Percentiles rank a stretch among this genome's conserved stretches.
Evolutionary conservation across 2,113 vertebrate genomes (phyloP).

Genomic region (Microtus richardsoni): DNA sequence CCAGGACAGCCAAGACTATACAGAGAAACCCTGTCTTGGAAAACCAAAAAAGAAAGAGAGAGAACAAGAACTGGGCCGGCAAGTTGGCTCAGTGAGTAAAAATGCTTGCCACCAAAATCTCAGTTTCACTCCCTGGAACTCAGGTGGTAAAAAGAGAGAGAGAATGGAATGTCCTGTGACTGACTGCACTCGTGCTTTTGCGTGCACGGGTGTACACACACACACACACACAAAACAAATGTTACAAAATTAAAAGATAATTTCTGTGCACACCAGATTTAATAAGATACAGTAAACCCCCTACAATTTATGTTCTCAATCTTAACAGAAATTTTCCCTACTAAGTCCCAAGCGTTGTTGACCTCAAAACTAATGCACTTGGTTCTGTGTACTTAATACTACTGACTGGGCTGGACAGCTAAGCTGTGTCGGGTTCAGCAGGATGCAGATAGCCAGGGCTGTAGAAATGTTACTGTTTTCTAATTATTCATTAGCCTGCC

Average conservation of each 20-base stretch:
- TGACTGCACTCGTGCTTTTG: not conserved
- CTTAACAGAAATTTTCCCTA: not conserved
- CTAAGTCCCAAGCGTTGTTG: not conserved
- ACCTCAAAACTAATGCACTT: not conserved
- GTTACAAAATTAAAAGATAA: not conserved
- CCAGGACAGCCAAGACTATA: no score
- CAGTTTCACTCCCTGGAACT: not conserved
- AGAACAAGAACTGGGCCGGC: not conserved
- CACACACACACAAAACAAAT: not conserved
- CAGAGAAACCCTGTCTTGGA: no score
- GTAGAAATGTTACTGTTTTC: not conserved
- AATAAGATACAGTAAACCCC: constrained; percentile 28
- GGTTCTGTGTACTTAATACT: not conserved
- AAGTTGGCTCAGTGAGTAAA: not conserved
- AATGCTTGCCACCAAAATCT: not conserved
- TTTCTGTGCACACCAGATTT: not conserved
- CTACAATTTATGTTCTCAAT: not conserved
- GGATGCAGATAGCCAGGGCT: not conserved
- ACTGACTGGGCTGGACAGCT: not conserved
- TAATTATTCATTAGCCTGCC: not conserved
- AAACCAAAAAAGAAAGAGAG: no score
- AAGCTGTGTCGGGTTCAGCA: not conserved
- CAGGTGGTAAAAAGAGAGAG: no score
- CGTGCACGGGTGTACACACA: not conserved
- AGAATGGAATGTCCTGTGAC: not conserved